These are phyloP conservation scores for Schizotus pectinicornis DNA, from an alignment of 2,888 invertebrate genomes.

Conservation along the genomic window DNA sequence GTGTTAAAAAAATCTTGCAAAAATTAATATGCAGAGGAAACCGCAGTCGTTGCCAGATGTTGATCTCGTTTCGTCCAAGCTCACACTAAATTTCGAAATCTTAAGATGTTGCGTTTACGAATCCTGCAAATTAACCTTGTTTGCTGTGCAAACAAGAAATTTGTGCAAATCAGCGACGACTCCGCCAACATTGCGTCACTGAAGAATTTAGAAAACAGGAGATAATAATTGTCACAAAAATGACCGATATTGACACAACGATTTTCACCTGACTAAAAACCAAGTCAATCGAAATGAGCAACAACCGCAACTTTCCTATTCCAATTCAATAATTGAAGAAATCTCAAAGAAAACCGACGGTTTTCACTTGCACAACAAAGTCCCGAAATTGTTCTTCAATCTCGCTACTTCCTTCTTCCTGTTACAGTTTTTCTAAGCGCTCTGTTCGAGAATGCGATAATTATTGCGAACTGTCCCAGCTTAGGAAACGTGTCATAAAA, in stretches of 20 bases:
- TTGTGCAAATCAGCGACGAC: conserved; percentile 1
- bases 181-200: neutral
- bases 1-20: no score
- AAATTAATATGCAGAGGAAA: no score
- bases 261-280: conserved; percentile 5
- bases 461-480: conserved; percentile 13
- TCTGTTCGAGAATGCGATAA: conserved; percentile 16
- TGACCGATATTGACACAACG: neutral
- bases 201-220: neutral
- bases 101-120: no score
- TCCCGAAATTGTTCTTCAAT: conserved; percentile 1
- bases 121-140: no score
- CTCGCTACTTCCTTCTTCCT: conserved; percentile 24
- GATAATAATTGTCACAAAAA: neutral
- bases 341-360: conserved; percentile 8
- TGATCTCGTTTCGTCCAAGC: no score
- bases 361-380: conserved; percentile 12
- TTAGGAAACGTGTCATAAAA: conserved; percentile 11
- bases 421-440: conserved; percentile 8
- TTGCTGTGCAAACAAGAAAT: neutral
- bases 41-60: no score
- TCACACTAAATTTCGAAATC: no score
- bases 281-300: conserved; percentile 2
- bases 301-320: conserved; percentile 23
- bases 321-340: conserved; percentile 8